Conservation (phyloP, 2,888 invertebrate genomes). For the Rotaria macrura region DNA sequence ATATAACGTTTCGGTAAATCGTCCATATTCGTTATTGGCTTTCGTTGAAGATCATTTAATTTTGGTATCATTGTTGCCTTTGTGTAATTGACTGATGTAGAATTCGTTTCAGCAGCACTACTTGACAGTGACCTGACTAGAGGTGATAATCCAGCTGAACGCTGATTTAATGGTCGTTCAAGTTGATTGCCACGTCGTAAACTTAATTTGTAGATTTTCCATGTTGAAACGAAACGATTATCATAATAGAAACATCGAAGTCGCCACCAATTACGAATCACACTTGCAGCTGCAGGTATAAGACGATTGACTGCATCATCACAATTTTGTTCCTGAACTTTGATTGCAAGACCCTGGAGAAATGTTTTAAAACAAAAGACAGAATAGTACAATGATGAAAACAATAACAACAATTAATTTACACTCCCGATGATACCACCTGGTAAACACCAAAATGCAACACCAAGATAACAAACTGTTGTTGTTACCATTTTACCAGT, state of each 20-base stretch:
- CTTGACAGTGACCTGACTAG: not conserved
- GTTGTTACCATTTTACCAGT: slow-evolving; percentile 28
- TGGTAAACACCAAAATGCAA: slow-evolving; percentile 32
- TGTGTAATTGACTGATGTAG: not conserved
- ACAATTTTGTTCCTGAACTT: slow-evolving; percentile 29
- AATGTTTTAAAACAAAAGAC: not conserved
- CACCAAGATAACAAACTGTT: slow-evolving; percentile 31
- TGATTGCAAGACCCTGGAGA: slow-evolving; percentile 28
- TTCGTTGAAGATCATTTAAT: not conserved
- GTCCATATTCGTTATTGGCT: not conserved
- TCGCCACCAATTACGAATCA: slow-evolving; percentile 34
- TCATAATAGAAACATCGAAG: not conserved
- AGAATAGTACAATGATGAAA: not conserved
- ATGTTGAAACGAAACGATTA: not conserved
- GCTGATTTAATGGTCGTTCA: not conserved
- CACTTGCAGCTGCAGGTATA: slow-evolving; percentile 28
- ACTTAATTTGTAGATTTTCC: not conserved
- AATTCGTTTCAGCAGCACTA: not conserved
- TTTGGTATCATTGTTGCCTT: not conserved
- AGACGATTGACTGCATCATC: slow-evolving; percentile 27
- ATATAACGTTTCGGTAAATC: slow-evolving; percentile 13
- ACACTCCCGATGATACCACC: slow-evolving; percentile 32
- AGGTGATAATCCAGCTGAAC: not conserved
- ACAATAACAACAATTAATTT: not conserved
- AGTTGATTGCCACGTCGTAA: not conserved